phyloP scores from a whole-genome alignment of 2,888 invertebrate genomes.

The Frankliniella intonsa region DNA sequence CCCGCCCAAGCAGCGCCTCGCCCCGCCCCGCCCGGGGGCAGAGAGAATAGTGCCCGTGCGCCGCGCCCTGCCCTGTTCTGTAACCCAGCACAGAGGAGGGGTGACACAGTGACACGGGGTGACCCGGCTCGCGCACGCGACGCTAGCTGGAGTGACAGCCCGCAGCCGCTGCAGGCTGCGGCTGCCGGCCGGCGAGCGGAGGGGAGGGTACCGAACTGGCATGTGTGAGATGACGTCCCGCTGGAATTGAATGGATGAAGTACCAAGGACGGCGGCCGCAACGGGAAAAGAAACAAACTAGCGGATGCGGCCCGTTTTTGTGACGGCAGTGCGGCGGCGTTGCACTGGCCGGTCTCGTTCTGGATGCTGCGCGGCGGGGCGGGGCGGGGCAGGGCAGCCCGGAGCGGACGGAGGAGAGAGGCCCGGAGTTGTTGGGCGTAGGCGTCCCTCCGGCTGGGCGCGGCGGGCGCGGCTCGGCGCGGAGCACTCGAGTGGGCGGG shows the following conservation, averaged over 20 bases:
- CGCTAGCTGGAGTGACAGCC: background rate
- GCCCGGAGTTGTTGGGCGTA: background rate
- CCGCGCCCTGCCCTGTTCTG: background rate
- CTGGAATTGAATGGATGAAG: too few species aligned
- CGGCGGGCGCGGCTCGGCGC: background rate
- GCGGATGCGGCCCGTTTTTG: too few species aligned
- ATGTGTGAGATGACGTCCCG: too few species aligned
- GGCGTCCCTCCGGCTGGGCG: background rate
- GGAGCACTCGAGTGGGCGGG: background rate
- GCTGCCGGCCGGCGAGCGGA: too few species aligned
- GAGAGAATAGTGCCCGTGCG: background rate
- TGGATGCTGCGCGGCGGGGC: background rate
- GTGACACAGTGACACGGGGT: too few species aligned
- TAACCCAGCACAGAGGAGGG: background rate
- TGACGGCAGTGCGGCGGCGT: too few species aligned
- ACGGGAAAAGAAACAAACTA: too few species aligned
- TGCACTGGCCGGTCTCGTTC: background rate
- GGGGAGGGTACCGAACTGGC: background rate
- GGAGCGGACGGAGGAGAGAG: background rate
- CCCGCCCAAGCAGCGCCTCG: too few species aligned
- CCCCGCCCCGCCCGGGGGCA: too few species aligned
- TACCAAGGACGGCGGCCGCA: too few species aligned
- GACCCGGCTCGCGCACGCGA: too few species aligned
- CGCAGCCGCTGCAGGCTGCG: background rate
- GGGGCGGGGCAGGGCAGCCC: background rate